A percentile compares a stretch with the other conserved stretches of the same genome.
Evolutionary conservation across 2,888 invertebrate genomes (phyloP).

Genomic region (Prosopocoilus inquinatus): DNA sequence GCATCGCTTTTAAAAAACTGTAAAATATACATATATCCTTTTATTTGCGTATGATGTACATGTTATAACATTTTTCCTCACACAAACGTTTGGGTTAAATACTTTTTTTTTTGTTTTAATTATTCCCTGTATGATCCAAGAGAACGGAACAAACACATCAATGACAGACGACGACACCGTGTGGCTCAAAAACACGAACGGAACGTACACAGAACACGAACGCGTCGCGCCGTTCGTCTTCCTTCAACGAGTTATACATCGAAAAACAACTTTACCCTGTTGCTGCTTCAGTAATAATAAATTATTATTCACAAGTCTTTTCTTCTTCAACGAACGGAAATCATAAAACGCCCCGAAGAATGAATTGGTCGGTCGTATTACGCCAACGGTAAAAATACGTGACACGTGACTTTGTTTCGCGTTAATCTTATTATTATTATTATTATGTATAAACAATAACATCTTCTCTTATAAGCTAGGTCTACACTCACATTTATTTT

Average conservation of each 20-base stretch:
- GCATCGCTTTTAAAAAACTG: background rate
- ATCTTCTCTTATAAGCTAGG: constrained; percentile 1
- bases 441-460: background rate
- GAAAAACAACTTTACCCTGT: background rate
- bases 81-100: constrained; percentile 1
- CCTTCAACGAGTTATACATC: background rate
- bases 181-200: background rate
- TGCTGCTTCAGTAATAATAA: background rate
- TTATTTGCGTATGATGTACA: constrained; percentile 2
- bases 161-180: background rate
- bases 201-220: background rate
- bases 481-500: background rate
- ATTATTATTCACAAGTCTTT: background rate
- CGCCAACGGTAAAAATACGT: too few relatives aligned
- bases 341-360: too few relatives aligned
- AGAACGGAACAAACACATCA: constrained; percentile 1
- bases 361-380: too few relatives aligned
- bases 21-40: background rate
- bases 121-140: constrained; percentile 14
- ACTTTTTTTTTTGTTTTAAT: too few relatives aligned
- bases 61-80: constrained; percentile 3
- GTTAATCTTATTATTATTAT: background rate
- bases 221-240: background rate
- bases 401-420: background rate
- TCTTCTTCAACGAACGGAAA: background rate